Evolutionary conservation across 2,797 vertebrate species (phyloP).

Genomic region (Ptychobarbus kaznakovi): DNA sequence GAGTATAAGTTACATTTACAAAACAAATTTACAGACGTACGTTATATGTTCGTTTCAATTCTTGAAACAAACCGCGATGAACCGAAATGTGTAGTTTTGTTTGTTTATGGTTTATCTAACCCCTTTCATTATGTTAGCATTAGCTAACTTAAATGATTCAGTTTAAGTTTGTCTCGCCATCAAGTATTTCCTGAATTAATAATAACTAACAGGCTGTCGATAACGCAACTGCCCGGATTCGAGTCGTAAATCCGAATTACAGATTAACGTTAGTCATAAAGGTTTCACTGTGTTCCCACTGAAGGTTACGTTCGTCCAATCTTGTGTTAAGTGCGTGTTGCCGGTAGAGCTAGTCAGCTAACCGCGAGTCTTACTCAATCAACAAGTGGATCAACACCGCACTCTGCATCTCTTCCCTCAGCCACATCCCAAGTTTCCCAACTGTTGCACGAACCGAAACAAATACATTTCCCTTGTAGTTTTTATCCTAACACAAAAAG

Average conservation of each 20-base stretch:
- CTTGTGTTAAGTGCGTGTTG: background rate
- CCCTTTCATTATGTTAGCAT: constrained; percentile 38
- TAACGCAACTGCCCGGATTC: background rate
- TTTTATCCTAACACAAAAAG: background rate
- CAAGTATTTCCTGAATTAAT: background rate
- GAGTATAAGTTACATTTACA: background rate
- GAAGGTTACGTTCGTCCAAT: background rate
- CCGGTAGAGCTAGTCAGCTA: constrained; percentile 47
- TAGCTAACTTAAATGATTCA: constrained; percentile 12
- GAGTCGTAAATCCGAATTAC: background rate
- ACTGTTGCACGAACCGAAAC: background rate
- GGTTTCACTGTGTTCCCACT: background rate
- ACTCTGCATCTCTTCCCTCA: background rate
- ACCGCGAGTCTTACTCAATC: constrained; percentile 46
- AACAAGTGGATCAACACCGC: constrained; percentile 45
- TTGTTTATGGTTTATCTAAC: constrained; percentile 15
- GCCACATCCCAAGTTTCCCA: background rate
- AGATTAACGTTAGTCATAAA: background rate
- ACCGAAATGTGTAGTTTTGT: background rate
- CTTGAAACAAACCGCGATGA: background rate
- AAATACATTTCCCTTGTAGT: background rate
- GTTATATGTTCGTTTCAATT: background rate
- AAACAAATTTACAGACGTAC: background rate
- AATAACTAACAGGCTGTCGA: background rate
- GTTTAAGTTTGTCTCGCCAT: constrained; percentile 27